Base-by-base conservation (phyloP, 2,797 vertebrate species). In the Halcyon badia region DNA sequence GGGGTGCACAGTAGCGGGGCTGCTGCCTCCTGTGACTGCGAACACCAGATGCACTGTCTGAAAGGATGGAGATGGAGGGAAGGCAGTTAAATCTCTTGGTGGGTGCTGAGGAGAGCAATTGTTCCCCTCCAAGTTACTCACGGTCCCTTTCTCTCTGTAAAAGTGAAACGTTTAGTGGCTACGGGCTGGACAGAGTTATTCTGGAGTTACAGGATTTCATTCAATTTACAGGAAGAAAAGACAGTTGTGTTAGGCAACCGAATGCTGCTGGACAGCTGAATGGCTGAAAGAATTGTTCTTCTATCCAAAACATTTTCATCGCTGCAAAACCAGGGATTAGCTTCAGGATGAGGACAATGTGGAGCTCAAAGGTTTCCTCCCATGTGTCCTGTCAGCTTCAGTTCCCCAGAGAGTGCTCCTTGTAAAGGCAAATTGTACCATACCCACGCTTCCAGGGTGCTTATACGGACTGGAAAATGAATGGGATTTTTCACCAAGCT, bases 351-450 rank as follows among this genome's bases (percentile, higher is more conserved):
- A 85, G 58, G 21, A 54, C 31, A 22, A 9, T n/a, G n/a, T 10
- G 19, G 51, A 57, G 9, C 37, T 91, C 30, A n/a, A 46, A 65
- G 6, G 30, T 66, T 66, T 75, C 64, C 26, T 58, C 42, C 65
- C 30, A 1, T 0, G 0, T 25, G 0, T 26, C 26, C 35, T 21
- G 49, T 51, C n/a, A 46, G 31, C 69, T 75, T 17, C 60, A 81
- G 64, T 46, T 83, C 62, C 12, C 11, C 14, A 1, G 28, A 39
- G 20, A 51, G 6, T 31, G 26, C 31, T 83, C 24, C 19, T 33
- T 37, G 11, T 17, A 18, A 60, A 62, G 68, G 31, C 30, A 64
- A 54, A 13, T 14, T 56, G 21, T 42, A n/a, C 46, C 39, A 62
- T n/a, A 33, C 24, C 48, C 35, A 30, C n/a, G 14, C 28, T 71